Percentiles rank a stretch among this genome's conserved stretches.
Evolutionary conservation across 2,888 invertebrate species (phyloP).

Genomic region (Leuctra nigra): DNA sequence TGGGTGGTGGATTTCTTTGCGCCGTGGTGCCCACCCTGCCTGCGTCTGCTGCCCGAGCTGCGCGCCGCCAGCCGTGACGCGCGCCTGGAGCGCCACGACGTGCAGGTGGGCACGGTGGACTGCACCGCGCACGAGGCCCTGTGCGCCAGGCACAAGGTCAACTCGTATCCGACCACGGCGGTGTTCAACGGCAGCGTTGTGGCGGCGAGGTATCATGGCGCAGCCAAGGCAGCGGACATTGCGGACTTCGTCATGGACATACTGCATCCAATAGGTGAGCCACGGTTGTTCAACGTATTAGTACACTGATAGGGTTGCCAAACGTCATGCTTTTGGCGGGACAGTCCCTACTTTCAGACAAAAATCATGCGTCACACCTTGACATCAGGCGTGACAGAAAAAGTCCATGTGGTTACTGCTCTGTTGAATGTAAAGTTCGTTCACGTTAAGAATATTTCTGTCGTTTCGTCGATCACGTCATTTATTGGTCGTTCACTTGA

Average conservation of each 20-base stretch:
- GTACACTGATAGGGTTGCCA: too few species aligned
- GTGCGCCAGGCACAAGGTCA: conserved; percentile 45
- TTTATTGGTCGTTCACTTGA: too few species aligned
- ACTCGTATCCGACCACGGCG: conserved; percentile 61
- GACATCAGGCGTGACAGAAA: too few species aligned
- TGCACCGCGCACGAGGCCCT: conserved; percentile 55
- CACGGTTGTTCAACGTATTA: too few species aligned
- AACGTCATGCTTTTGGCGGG: too few species aligned
- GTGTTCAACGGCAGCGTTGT: conserved; percentile 53
- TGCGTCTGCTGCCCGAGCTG: conserved; percentile 59
- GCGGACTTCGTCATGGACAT: conserved; percentile 58
- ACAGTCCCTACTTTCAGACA: too few species aligned
- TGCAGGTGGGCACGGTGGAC: conserved; percentile 59
- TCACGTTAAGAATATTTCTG: too few species aligned
- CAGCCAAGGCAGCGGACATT: conserved; percentile 51
- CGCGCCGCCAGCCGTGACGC: conserved; percentile 50
- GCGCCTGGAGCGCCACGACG: conserved; percentile 21
- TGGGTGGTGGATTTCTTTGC: conserved; percentile 74
- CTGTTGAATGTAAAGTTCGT: too few species aligned
- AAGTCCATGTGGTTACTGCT: too few species aligned
- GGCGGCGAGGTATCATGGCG: conserved; percentile 50
- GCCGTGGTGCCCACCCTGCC: conserved; percentile 73
- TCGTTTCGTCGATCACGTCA: too few species aligned
- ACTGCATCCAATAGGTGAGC: conserved; percentile 44
- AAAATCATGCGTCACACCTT: too few species aligned